Base-by-base conservation (phyloP, 2,888 invertebrate species). In the Oscheius myriophilus region DNA sequence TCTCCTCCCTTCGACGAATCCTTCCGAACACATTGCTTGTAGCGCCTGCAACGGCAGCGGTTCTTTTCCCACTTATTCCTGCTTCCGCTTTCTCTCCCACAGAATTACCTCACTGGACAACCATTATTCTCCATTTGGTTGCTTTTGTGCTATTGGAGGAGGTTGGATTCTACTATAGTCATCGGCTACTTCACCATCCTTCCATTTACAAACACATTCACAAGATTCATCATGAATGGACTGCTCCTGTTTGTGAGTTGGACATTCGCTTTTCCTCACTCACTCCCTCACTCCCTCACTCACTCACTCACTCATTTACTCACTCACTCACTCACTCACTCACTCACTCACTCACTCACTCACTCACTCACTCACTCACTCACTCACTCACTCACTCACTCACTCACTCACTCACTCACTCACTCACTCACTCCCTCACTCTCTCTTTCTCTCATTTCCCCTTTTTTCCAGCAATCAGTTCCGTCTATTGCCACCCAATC, bases 221-320 rank as follows among this genome's bases (percentile, higher is more conserved):
- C 88, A 93, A 93, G 87, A 90, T 91, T 80, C 93, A 93, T 87
- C 93, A 93, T 82, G 93, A 93, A 87, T 93, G 93, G 93, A 92
- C 92, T 1, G 92, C 93, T 0, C 93, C 93, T 0, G 91, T 93
- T 12, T 61, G 61, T 61, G 26, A 26, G 59, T 59, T 46, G 26
- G 46, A 33, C 9, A 9, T 6, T 33, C 33, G 3, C 33, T 33
- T 9, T 9, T 9, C 3, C 3, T 33, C 33, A 33, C 33, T 6
- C 33, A 33, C 9, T 6, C 9, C 9, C 33, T 6, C 33, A 33
- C 3, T 33, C 4, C 3, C 33, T 6, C 33, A 6, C 33, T 9
- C 33, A 6, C 33, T 6, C 33, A 33, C 9, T 33, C 9, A 33
- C 33, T 6, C 33, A 33, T 3, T 3, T 9, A 9, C 33, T 9